Evolutionary conservation across 2,888 invertebrate genomes (phyloP).

Genomic region (Agriopis marginaria): DNA sequence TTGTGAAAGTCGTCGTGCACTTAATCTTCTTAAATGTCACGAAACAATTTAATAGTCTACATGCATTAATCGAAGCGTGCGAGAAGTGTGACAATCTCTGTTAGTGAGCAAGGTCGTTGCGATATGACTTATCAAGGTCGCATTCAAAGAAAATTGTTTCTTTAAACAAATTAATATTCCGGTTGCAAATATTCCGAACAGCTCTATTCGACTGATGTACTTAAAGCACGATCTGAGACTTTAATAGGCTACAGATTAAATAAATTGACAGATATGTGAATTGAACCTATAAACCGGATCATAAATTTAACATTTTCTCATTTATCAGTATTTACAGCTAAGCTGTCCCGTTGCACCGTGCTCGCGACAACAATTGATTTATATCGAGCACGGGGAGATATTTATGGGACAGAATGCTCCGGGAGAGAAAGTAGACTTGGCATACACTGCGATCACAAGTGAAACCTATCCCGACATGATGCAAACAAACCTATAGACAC

Average conservation of each 20-base stretch:
- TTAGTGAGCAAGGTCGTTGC: constrained; percentile 65
- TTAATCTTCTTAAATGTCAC: constrained; percentile 59
- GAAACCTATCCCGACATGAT: constrained; percentile 57
- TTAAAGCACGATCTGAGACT: not conserved
- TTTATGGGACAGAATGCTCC: constrained; percentile 58
- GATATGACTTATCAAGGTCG: constrained; percentile 69
- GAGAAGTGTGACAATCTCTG: constrained; percentile 65
- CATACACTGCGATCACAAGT: constrained; percentile 62
- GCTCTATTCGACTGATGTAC: not conserved
- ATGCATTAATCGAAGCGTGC: constrained; percentile 62
- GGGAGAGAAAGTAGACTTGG: constrained; percentile 71
- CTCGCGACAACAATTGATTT: constrained; percentile 58
- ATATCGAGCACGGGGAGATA: constrained; percentile 54
- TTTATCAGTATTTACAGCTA: constrained; percentile 30
- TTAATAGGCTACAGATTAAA: not conserved
- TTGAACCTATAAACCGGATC: constrained; percentile 16
- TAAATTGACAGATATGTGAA: constrained; percentile 3
- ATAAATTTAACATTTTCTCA: constrained; percentile 25
- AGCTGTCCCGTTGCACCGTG: constrained; percentile 33
- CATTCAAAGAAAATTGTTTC: constrained; percentile 53
- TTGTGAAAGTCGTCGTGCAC: constrained; percentile 61
- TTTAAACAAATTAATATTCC: constrained; percentile 8
- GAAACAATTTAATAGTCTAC: constrained; percentile 47
- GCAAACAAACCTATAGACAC: constrained; percentile 52
- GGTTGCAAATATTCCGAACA: not conserved